A percentile compares a stretch with the other conserved stretches of the same genome.
Conservation (phyloP, 1,140 invertebrate genomes). For the Lerema accius region DNA sequence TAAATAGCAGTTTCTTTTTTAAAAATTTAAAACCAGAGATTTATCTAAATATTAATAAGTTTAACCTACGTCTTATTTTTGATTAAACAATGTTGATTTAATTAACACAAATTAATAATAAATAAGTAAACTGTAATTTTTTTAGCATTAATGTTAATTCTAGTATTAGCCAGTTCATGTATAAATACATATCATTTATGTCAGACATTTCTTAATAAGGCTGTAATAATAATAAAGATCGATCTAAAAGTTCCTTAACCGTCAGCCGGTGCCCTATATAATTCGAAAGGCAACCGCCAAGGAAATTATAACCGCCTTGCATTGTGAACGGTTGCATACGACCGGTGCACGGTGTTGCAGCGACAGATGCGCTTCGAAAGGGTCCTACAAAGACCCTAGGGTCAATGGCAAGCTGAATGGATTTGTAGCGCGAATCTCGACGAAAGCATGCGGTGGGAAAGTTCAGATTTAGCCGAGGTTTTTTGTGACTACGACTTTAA, state of each 20-base stretch:
- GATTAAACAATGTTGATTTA: too few relatives aligned
- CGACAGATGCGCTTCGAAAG: conserved; percentile 59
- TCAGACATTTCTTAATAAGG: too few relatives aligned
- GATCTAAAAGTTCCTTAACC: conserved; percentile 3
- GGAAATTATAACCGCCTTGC: conserved; percentile 47
- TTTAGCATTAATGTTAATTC: too few relatives aligned
- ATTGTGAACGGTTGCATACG: conserved; percentile 32
- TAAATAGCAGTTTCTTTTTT: too few relatives aligned
- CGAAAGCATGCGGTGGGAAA: conserved; percentile 50
- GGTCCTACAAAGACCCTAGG: conserved; percentile 50
- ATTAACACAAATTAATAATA: too few relatives aligned
- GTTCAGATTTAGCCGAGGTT: conserved; percentile 23
- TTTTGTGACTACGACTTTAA: conserved; percentile 29
- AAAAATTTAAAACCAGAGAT: too few relatives aligned
- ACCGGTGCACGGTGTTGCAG: conserved; percentile 48
- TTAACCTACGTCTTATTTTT: too few relatives aligned
- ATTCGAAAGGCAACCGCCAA: conserved; percentile 44
- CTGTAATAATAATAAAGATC: too few relatives aligned
- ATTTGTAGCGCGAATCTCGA: conserved; percentile 54
- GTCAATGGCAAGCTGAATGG: conserved; percentile 55
- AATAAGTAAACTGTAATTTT: too few relatives aligned
- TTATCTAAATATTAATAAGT: too few relatives aligned
- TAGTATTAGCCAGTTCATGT: too few relatives aligned
- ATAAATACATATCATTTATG: too few relatives aligned
- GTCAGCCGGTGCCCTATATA: conserved; percentile 31